Conservation (phyloP, 2,888 invertebrate genomes). For the Zeuzera pyrina region DNA sequence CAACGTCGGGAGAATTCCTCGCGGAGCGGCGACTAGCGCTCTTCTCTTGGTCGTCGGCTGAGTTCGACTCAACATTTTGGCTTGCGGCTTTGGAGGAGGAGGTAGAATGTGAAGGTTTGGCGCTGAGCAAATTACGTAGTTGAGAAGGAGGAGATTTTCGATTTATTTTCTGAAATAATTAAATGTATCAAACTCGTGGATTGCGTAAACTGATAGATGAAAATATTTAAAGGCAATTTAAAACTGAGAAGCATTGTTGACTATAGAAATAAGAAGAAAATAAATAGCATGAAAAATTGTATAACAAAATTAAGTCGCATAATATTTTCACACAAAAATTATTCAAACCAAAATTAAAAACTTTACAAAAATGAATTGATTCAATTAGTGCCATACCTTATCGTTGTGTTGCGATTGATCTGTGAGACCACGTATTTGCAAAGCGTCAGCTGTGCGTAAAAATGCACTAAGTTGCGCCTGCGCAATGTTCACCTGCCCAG, state of each 20-base stretch:
- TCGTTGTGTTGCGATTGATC: slow-evolving; percentile 76
- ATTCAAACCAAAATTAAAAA: background rate
- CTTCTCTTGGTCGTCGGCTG: slow-evolving; percentile 61
- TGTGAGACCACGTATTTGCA: slow-evolving; percentile 84
- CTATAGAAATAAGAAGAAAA: no score
- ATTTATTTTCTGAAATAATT: slow-evolving; percentile 59
- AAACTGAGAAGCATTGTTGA: no score
- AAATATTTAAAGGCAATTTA: no score
- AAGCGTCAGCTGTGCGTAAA: slow-evolving; percentile 83
- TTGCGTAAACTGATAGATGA: background rate
- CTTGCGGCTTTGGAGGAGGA: slow-evolving; percentile 73
- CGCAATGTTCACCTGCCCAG: slow-evolving; percentile 87
- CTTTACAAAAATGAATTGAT: background rate
- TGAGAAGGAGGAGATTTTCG: slow-evolving; percentile 70
- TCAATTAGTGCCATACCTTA: slow-evolving; percentile 38
- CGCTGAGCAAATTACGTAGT: slow-evolving; percentile 71
- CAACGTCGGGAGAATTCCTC: slow-evolving; percentile 70
- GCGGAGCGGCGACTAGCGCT: slow-evolving; percentile 58
- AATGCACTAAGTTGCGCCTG: slow-evolving; percentile 84
- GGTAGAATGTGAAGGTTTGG: slow-evolving; percentile 66
- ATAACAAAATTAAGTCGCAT: no score
- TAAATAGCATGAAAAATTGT: no score
- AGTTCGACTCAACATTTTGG: slow-evolving; percentile 67
- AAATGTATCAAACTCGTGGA: background rate
- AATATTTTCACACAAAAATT: no score